Evolutionary conservation across 2,113 vertebrate species (phyloP).

Genomic region (Campylomormyrus tamandua): DNA sequence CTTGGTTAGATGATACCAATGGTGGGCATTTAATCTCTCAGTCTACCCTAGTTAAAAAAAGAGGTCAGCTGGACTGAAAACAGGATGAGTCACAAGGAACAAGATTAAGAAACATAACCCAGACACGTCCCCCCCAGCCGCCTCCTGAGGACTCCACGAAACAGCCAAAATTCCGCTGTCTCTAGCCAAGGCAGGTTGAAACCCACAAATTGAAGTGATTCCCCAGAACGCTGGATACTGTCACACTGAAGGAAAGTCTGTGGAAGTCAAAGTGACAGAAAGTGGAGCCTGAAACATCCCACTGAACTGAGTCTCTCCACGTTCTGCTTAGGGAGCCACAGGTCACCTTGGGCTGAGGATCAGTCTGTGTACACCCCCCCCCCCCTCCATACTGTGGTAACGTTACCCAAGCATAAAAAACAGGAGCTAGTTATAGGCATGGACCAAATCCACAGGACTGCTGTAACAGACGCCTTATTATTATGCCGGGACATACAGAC

Average conservation of each 20-base stretch:
- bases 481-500: neutral
- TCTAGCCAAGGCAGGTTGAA: neutral
- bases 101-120: neutral
- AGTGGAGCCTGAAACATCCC: neutral
- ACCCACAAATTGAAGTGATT: neutral
- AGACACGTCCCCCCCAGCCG: neutral
- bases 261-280: neutral
- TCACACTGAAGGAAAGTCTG: neutral
- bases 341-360: neutral
- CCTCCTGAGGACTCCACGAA: neutral
- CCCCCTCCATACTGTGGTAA: neutral
- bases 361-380: neutral
- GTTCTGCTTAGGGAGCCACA: neutral
- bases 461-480: neutral
- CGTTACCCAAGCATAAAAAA: neutral
- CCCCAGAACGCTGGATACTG: neutral
- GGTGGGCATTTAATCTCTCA: neutral
- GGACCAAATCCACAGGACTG: neutral
- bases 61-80: neutral
- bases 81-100: neutral
- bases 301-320: neutral
- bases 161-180: neutral
- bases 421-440: neutral
- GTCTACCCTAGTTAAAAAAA: neutral
- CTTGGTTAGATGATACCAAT: neutral